These are phyloP conservation scores for Thera obeliscata DNA, from an alignment of 2,888 invertebrate genomes.

Conservation along the genomic window DNA sequence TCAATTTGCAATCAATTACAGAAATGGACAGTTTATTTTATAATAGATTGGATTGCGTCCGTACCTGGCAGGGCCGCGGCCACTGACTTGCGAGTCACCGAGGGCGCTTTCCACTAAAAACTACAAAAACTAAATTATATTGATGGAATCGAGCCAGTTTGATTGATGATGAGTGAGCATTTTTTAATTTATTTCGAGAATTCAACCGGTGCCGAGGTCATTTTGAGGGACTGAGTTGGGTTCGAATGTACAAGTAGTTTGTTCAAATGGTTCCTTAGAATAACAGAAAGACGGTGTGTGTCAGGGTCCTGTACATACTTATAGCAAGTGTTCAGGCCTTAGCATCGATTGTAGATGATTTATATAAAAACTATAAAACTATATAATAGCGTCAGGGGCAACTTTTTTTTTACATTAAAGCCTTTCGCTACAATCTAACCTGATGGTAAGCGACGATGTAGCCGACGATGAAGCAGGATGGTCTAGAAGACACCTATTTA, in stretches of 20 bases:
- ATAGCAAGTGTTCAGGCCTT: background rate
- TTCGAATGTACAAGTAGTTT: background rate
- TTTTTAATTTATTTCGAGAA: constrained; percentile 83
- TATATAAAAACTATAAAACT: too few species aligned
- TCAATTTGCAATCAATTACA: constrained; percentile 54
- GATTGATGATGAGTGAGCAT: constrained; percentile 83
- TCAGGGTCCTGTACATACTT: background rate
- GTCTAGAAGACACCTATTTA: too few species aligned
- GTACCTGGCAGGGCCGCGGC: constrained; percentile 68
- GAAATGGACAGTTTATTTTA: constrained; percentile 50
- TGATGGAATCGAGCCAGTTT: constrained; percentile 82
- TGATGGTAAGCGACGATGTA: too few species aligned
- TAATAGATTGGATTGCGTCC: constrained; percentile 45
- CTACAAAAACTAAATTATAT: constrained; percentile 84
- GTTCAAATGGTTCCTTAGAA: background rate
- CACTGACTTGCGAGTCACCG: constrained; percentile 74
- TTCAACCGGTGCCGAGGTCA: constrained; percentile 68
- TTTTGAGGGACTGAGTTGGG: constrained; percentile 42
- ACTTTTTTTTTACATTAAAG: too few species aligned
- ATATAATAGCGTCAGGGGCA: too few species aligned
- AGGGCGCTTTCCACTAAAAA: constrained; percentile 81
- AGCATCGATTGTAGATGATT: too few species aligned
- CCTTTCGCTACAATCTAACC: too few species aligned
- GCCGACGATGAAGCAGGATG: too few species aligned
- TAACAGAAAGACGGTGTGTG: background rate